These are phyloP conservation scores for Papio anubis DNA, from an alignment of 2,113 vertebrate genomes.

Conservation along the genomic window DNA sequence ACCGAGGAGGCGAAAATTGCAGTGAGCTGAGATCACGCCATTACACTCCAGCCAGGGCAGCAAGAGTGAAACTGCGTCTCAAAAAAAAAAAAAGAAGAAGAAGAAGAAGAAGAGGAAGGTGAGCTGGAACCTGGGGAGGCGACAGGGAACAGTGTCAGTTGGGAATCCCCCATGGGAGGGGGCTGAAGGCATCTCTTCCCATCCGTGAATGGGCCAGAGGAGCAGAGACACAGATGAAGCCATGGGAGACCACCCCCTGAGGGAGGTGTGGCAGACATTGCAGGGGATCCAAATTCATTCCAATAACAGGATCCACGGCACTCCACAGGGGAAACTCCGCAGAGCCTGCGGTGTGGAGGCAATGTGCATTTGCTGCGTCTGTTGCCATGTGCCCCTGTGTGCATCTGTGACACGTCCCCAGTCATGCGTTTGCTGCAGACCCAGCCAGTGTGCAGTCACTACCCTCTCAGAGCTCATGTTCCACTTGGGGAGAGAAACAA, in stretches of 20 bases:
- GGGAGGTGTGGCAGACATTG: background rate
- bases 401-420: background rate
- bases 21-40: too few species aligned
- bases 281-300: background rate
- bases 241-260: background rate
- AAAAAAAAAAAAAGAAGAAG: too few species aligned
- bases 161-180: background rate
- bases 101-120: too few species aligned
- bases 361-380: background rate
- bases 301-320: background rate
- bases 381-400: background rate
- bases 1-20: too few species aligned
- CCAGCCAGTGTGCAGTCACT: accelerated
- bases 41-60: too few species aligned
- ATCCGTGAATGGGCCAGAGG: too few species aligned
- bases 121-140: background rate
- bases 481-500: background rate
- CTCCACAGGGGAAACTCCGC: background rate
- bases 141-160: background rate
- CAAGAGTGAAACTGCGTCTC: too few species aligned
- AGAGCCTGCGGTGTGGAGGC: accelerated
- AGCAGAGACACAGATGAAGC: background rate
- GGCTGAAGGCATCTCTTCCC: background rate
- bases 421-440: background rate
- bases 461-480: background rate